Evolutionary conservation across 92 coral and sea anemone species (phyloP), one percentile per base, ranked within the genome.

Genomic region (Palythoa grandis): DNA sequence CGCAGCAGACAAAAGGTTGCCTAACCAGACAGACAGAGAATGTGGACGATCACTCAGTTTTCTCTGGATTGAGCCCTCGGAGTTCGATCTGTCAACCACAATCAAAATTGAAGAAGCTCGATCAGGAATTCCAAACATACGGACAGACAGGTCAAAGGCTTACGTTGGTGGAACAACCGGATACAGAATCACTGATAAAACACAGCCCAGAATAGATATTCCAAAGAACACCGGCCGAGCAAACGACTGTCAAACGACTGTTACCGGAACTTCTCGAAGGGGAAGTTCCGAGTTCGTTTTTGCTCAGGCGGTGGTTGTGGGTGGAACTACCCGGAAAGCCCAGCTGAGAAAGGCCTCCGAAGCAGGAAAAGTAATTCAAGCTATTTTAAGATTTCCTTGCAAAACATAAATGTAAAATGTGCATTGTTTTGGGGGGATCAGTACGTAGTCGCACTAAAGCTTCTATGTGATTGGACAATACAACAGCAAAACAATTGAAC

Each of bases 281-380:
- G 7, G 82, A 24, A 52, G 63, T 56, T 76, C 82, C 11, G 68
- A 35, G 47, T 25, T 54, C 24, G 40, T 76, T 19, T 76, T 54
- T 56, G 68, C 68, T 2, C 47, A 76, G 11, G 67, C 82, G 5
- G 68, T 76, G 20, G 40, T 76, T 76, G 50, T 76, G 16, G 67
- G 82, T 12, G 82, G 67, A 76, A 14, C 82, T 9, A 76, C 82
- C 1, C 63, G 63, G 16, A 53, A 76, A 58, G 82, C 82, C 4
- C 68, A 76, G 23, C 63, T 76, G 68, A 76, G 50, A 76, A 76
- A 56, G 23, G 20, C 66, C 5, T 15, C 82, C 40, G 82, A 76
- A 13, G 82, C 66, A n/a, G 67, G 82, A 23, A 76, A 54, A 29
- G 82, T 76, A 76, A 40, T 12, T 70, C 35, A 29, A 29, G 0